Evolutionary conservation across 2,797 vertebrate genomes (phyloP), one percentile per base, ranked within the genome.

Genomic region (Falco biarmicus): DNA sequence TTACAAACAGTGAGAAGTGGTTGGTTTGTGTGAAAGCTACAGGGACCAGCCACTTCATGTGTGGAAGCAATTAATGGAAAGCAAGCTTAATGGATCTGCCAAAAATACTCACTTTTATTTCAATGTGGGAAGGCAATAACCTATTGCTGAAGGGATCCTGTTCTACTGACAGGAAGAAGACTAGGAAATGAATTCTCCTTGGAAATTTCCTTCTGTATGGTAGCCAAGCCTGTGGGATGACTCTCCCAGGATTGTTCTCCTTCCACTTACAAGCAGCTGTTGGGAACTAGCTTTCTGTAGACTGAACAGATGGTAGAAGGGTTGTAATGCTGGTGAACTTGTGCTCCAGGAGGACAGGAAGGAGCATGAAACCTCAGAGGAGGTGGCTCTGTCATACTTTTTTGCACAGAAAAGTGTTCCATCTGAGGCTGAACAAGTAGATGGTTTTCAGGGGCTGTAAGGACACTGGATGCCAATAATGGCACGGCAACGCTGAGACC

Each of bases 201-300:
- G 61, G 92, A 92, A 96, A 86, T 94, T 91, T 93, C 43, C 59
- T 92, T 59, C 61, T 81, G 10, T 59, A 43, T 47, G 41, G 25
- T 45, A 84, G 57, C 47, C 59, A 94, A 75, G 25, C 8, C 47
- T 5, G 4, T 17, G 3, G n/a, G 32, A 93, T 76, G 29, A 78
- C 6, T 84, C 95, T 93, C 71, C 63, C 64, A 90, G 86, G 56
- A 80, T 80, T 93, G 51, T 84, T 88, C n/a, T 89, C 53, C 24
- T 43, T 76, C 57, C 15, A 17, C 60, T 70, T 79, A 53, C 13
- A 77, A 54, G 39, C 12, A 47, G 50, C 60, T 93, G 39, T 41
- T 91, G 54, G 45, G 68, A 95, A 88, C 66, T 19, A 82, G 19
- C 53, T 93, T 66, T 66, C 39, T 64, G 48, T 7, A 77, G n/a